Evolutionary conservation across 2,113 vertebrate genomes (phyloP), one percentile per base, ranked within the genome.

Genomic region (Anolis sagrei): DNA sequence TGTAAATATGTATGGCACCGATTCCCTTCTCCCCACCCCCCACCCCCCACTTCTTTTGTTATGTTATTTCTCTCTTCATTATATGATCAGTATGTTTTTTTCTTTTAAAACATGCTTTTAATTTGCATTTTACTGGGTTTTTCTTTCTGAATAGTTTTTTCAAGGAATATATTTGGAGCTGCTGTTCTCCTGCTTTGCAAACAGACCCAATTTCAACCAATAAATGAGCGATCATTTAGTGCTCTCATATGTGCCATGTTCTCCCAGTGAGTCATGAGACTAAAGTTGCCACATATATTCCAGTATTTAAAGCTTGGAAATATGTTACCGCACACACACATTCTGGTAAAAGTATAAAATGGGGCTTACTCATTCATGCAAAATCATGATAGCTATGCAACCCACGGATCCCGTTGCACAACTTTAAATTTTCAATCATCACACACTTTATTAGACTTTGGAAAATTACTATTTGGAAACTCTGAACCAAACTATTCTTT

Each of bases 401-500:
- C 86, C 89, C 89, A 76, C 81, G 39, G 86, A 86, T 88, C 86
- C 51, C 70, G 84, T 85, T 94, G 64, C 89, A 86, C 87, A 86
- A 85, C 54, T 16, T 58, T 73, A 88, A 84, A 49, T 14, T 79
- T 44, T 44, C 39, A 88, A 90, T 79, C 85, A 82, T 77, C 89
- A 32, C 36, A 62, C 89, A 36, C 87, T 82, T 84, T 49, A 84
- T 86, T 29, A 83, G 76, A 90, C 88, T 88, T 92, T 91, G 54
- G 68, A 84, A 87, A 93, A 92, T 93, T 91, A 94, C 90, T 91
- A 90, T 92, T 94, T 93, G 92, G 79, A 91, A 94, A 92, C 18
- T 86, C 76, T 76, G 29, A 93, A 91, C 94, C 91, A 90, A 95
- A 94, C 94, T 95, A 94, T 44, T 44, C 83, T 85, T 92, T 86